Base-by-base conservation (phyloP, 2,797 vertebrate genomes). In the Peromyscus melanophrys region DNA sequence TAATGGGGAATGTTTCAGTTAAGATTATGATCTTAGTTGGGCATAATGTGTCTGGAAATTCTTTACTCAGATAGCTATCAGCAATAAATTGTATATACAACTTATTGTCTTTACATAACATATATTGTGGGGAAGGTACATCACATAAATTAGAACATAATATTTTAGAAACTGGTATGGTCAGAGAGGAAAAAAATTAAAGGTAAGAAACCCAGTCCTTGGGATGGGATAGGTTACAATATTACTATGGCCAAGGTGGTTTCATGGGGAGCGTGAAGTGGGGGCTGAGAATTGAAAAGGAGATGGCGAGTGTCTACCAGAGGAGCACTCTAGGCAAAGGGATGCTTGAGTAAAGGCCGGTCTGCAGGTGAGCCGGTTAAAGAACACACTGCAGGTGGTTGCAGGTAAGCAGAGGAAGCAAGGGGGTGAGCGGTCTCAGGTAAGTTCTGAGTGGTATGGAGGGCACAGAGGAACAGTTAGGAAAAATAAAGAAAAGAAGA, bases 1-100 rank as follows among this genome's bases (percentile, higher is more conserved):
- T 75, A 90, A 89, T 19, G 23, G 13, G 83, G 25, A 90, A 92
- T 27, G 95, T 34, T 16, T 92, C 90, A 77, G 75, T 82, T 89
- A 96, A 78, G 34, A 40, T 75, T 94, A 69, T 75, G 19, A 40
- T 88, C 49, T 96, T 90, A 8, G 71, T 77, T 91, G 61, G 37
- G 23, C 19, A 71, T 9, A 87, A 83, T 25, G 73, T 73, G 2
- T 57, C 31, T 86, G 92, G 59, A 63, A 89, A 84, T 81, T 77
- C 52, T 88, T 73, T 95, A 76, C 29, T 96, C 21, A 65, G 73
- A 88, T 93, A 69, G 49, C 14, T 80, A 75, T 43, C 14, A 85
- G 14, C 65, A 94, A 94, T 49, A 92, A 90, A 92, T 61, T 77
- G 27, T 3, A 88, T 4, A 81, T 4, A 92, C 27, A 89, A 78